Conservation (phyloP, 2,888 invertebrate species). For the Chrysolina oricalcia region DNA sequence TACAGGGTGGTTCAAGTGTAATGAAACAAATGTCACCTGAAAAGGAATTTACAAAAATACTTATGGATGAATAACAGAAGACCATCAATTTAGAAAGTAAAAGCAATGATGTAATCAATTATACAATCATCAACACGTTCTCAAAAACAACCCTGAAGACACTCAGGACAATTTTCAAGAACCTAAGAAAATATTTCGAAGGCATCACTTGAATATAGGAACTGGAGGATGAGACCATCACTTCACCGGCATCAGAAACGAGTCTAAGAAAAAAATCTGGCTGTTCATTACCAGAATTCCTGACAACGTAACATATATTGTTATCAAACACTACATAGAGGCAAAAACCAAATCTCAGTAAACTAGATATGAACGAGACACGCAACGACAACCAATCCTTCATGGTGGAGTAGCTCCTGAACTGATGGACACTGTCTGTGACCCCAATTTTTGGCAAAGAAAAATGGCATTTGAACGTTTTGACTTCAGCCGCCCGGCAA, state of each 20-base stretch:
- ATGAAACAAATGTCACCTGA: too few species aligned
- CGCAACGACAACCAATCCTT: conserved; percentile 13
- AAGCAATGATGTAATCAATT: neutral
- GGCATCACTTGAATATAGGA: neutral
- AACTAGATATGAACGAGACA: neutral
- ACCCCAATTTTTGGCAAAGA: neutral
- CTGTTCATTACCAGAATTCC: conserved; percentile 10
- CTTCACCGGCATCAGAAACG: neutral
- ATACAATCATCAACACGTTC: neutral
- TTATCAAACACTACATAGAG: neutral
- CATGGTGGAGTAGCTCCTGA: neutral
- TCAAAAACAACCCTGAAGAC: neutral
- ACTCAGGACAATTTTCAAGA: neutral
- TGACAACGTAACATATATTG: neutral
- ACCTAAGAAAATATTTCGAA: neutral
- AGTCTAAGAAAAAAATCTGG: neutral
- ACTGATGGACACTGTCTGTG: neutral
- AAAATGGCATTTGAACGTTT: neutral
- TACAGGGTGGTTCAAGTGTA: too few species aligned
- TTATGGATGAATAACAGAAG: too few species aligned
- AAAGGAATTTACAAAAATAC: too few species aligned
- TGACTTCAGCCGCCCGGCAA: neutral
- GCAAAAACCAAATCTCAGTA: neutral
- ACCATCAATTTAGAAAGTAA: too few species aligned
- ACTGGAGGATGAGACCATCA: neutral